Base-by-base conservation (phyloP, 2,888 invertebrate genomes). In the Pterostichus niger region DNA sequence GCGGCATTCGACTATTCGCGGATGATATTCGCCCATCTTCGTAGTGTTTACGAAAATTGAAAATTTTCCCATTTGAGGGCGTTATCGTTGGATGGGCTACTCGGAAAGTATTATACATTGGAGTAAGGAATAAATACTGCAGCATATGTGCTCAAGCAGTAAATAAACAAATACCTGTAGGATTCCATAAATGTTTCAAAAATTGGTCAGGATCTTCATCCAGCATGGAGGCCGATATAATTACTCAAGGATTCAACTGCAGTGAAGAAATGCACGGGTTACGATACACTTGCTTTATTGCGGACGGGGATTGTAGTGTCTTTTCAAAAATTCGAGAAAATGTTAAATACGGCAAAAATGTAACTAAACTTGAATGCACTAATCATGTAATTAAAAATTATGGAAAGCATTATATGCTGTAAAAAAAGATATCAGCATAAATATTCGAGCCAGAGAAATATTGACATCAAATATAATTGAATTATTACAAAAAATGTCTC, bases 381-480 rank as follows among this genome's bases (percentile, higher is more conserved):
- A 68, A 68, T 17, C 68, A 68, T n/a, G 68, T 68, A n/a, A 68
- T 68, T 6, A 68, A 68, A 35, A 68, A 35, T n/a, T 68, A 68
- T 15, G 68, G 68, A 7, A 68, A 44, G 6, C 68, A 44, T 35
- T 68, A 15, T 44, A 68, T 15, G 17, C 13, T 7, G 0, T 68
- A n/a, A 68, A 68, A 44, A 35, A 68, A 35, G 68, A 68, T 17
- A 59, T 31, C 6, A 24, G 10, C 6, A 31, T 59, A 24, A 59
- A 59, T 35, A 17, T 44, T 35, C 9, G 13, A 1, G 68, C 35
- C 6, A 9, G 68, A 7, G 35, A 68, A 17, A 10, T 68, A 35
- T 17, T 68, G n/a, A 44, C 68, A 6, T n/a, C 35, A 35, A 44
- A 68, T n/a, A 68, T 15, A 44, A 68, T 54, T 11, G 15, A 11